These are phyloP conservation scores for Tricholauxania praeusta DNA, from an alignment of 2,888 invertebrate species.

Conservation along the genomic window DNA sequence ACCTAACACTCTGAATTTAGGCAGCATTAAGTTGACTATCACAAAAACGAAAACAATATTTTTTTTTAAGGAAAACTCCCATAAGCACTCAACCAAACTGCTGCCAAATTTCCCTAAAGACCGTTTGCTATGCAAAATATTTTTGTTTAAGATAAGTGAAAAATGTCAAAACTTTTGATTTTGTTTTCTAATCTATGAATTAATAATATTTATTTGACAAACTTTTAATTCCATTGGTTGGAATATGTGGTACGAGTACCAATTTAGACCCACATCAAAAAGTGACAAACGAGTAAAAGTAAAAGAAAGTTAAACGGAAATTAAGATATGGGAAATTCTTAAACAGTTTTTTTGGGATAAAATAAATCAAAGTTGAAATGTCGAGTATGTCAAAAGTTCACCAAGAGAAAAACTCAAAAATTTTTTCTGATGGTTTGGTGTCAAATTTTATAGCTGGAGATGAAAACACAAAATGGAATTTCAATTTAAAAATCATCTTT, in stretches of 20 bases:
- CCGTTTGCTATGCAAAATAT: not conserved
- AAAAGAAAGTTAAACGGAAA: not conserved
- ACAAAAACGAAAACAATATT: too few species aligned
- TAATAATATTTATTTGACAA: not conserved
- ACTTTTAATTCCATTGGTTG: not conserved
- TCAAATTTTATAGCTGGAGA: too few species aligned
- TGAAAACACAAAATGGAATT: too few species aligned
- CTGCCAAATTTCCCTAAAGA: slow-evolving; percentile 9
- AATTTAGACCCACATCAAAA: slow-evolving; percentile 21
- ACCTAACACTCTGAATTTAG: too few species aligned
- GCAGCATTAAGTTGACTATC: too few species aligned
- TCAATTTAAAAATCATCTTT: too few species aligned
- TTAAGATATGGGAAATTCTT: not conserved
- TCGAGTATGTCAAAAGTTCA: not conserved
- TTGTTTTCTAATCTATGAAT: not conserved
- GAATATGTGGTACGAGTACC: not conserved
- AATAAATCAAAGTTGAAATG: slow-evolving; percentile 13
- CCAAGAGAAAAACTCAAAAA: not conserved
- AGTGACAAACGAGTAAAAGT: not conserved
- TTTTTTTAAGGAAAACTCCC: too few species aligned
- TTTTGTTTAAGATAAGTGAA: not conserved
- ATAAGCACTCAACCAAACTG: too few species aligned
- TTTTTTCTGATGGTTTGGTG: not conserved
- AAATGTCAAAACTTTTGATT: slow-evolving; percentile 10
- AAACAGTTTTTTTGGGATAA: not conserved